Evolutionary conservation across 23 tunicate species (phyloP).

Genomic region (Trididemnum miniatum): DNA sequence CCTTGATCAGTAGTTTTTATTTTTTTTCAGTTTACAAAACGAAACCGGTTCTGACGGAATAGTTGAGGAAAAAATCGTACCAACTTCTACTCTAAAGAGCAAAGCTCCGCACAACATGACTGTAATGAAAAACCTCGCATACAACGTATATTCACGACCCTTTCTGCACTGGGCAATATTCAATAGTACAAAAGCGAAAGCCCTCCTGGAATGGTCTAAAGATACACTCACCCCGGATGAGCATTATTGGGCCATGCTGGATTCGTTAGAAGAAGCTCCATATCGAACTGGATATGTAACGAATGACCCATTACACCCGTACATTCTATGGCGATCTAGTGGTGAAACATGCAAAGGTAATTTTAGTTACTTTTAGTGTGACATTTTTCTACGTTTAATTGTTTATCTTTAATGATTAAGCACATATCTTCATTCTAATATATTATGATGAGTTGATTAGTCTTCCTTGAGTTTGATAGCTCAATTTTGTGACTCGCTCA

Average conservation of each 20-base stretch:
- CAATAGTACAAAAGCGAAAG: constrained; percentile 47
- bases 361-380: too few relatives aligned
- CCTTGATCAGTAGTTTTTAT: too few relatives aligned
- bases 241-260: constrained; percentile 66
- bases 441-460: too few relatives aligned
- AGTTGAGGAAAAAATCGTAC: neutral
- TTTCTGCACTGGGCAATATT: constrained; percentile 63
- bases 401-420: too few relatives aligned
- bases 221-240: constrained; percentile 77
- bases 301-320: neutral
- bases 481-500: too few relatives aligned
- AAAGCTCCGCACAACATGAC: constrained; percentile 69
- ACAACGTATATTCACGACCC: constrained; percentile 49
- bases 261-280: constrained; percentile 49
- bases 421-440: too few relatives aligned
- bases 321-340: neutral
- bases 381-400: too few relatives aligned
- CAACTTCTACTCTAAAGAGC: constrained; percentile 28
- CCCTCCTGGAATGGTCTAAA: constrained; percentile 61
- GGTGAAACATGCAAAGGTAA: too few relatives aligned
- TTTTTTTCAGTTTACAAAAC: constrained; percentile 40
- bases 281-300: neutral
- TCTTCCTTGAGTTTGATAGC: too few relatives aligned
- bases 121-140: constrained; percentile 62
- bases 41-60: constrained; percentile 26